Evolutionary conservation across 1,140 invertebrate genomes (phyloP), one percentile per base, ranked within the genome.

Genomic region (Platyscapa corneri): DNA sequence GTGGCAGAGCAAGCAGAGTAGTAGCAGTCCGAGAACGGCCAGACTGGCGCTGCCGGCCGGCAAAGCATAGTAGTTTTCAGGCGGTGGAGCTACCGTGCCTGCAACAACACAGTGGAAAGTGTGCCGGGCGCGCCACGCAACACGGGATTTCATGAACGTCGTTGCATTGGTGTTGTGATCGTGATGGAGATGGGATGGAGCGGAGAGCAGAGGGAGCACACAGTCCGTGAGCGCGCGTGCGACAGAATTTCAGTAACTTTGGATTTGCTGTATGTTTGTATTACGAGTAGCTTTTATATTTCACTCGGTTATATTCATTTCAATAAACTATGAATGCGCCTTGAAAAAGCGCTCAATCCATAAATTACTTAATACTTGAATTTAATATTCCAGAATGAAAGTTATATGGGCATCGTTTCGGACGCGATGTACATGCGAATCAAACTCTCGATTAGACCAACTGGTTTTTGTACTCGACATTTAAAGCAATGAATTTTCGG

Each of bases 31-130:
- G 39, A 92, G 84, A 34, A 92, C 88, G 14, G 90, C 91, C 30
- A 90, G 90, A 39, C 88, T 88, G 14, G 89, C 90, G 84, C 89
- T 91, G 8, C 89, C 89, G 64, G 89, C 91, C 79, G 92, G 90
- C 65, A 92, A 84, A 75, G 92, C 89, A 76, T 94, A 93, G 88
- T 91, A 94, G 87, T 94, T 92, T 87, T 92, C 89, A 16, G 85
- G 85, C 42, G 91, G 90, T 80, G 92, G 89, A 42, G 89, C 90
- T 34, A 92, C 90, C 53, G 89, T 84, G 92, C 94, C 94, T 94
- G 90, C n/a, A 92, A 91, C 56, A 76, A 34, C 64, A 42, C 37
- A 82, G 39, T 39, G 30, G 67, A 60, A 60, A 75, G 49, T 74
- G 67, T 67, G 65, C 53, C 84, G 84, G 79, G 76, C 39, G 70